Base-by-base conservation (phyloP, 2,113 vertebrate genomes). In the Cheilinus undulatus region DNA sequence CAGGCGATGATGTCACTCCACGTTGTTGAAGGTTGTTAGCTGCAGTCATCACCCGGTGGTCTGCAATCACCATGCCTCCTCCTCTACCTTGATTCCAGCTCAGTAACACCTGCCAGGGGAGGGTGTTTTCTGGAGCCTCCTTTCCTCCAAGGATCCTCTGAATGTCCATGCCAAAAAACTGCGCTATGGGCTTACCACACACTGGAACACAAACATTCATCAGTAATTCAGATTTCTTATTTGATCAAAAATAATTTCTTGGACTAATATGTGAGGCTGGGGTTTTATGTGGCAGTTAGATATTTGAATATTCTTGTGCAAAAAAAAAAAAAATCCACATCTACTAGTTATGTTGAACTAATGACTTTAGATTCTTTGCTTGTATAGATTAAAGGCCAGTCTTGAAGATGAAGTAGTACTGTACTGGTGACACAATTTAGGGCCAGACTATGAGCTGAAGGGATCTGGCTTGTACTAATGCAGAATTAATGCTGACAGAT, bases 71-170 rank as follows among this genome's bases (percentile, higher is more conserved):
- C 19, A 89, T 77, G 1, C 85, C 93, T 26, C 90, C 92, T 68
- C 4, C 89, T 45, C 74, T 56, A 0, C 0, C 0, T 4, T 46
- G n/a, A 0, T 0, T 0, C 2, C 42, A 0, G 28, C 0, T 51
- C 0, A 93, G 11, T 0, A 91, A 12, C 23, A 88, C 91, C 71
- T 94, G 93, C 93, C 93, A 94, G 2, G 93, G 93, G 61, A 94
- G 80, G 5, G 80, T 42, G 5, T 87, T 19, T 0, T 22, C 0
- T 32, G 48, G 53, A 28, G 92, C 92, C 0, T 4, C 0, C 0
- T 1, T 7, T 0, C 92, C 92, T 67, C 91, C 90, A 53, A 92
- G 46, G 42, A 94, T 85, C 66, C 66, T 84, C 23, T 78, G 68
- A 40, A 23, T 24, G 12, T 0, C n/a, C n/a, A n/a, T n/a, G n/a